These are phyloP conservation scores for Nanger granti DNA, from an alignment of 2,113 vertebrate genomes.

Conservation along the genomic window DNA sequence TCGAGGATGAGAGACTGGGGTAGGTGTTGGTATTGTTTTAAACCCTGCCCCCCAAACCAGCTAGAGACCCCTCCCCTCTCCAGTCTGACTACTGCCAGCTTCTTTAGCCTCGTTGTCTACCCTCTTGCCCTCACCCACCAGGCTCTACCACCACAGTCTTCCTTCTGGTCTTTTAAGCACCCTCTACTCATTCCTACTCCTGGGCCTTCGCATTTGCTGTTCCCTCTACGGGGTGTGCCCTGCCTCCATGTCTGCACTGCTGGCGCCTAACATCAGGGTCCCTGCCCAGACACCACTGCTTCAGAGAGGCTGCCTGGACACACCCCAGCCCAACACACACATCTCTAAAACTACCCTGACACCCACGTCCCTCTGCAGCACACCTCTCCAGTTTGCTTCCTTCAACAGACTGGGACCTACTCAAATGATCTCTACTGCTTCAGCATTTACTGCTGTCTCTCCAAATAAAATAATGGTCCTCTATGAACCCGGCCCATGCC, in stretches of 20 bases:
- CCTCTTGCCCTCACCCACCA: background rate
- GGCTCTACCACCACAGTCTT: background rate
- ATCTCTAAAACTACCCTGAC: background rate
- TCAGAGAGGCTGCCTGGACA: background rate
- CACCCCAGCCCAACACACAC: background rate
- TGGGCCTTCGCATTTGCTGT: background rate
- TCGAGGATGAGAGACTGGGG: background rate
- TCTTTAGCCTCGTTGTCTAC: background rate
- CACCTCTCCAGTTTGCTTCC: background rate
- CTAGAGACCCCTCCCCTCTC: too few species aligned
- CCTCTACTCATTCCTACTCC: background rate
- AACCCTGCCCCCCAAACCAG: background rate
- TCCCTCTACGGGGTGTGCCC: too few species aligned
- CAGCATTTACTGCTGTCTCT: background rate
- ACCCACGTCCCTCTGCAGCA: background rate
- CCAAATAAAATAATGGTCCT: background rate
- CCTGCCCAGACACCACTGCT: background rate
- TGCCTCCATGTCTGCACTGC: background rate
- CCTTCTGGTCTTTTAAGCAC: background rate
- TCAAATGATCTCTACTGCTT: background rate
- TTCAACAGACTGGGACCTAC: background rate
- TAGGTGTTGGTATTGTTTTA: background rate
- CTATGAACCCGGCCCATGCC: background rate
- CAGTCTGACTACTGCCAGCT: background rate
- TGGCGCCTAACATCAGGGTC: background rate